Evolutionary conservation across 2,113 vertebrate genomes (phyloP), one percentile per base, ranked within the genome.

Genomic region (Thomomys bottae): DNA sequence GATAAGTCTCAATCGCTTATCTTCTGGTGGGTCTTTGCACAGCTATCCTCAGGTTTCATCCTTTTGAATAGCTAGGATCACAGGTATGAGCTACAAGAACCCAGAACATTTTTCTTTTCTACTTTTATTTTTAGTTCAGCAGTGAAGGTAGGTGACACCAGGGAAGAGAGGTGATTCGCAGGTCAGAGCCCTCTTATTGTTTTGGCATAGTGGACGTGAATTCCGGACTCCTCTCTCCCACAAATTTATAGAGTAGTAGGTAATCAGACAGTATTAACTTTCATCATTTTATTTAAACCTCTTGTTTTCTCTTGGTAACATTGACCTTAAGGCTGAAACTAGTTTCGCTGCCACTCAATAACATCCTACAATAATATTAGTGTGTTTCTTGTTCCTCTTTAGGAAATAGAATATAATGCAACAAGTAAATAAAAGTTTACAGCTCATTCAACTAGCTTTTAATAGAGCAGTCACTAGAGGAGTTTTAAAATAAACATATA

Each of bases 381-480:
- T 7, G 2, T 14, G 11, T 4, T 57, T 89, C 32, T 42, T 36
- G 11, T 42, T 81, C 8, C 64, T 83, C 20, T 73, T 42, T n/a
- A 70, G 71, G 76, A 72, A 89, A 24, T 5, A 4, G 36, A 81
- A 90, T 72, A 34, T 79, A 71, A 82, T 81, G 20, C 1, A 1
- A 45, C 32, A n/a, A 7, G 84, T 71, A 89, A 90, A 70, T 80
- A 76, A 94, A 89, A 86, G 15, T 88, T 84, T 30, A 63, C 18
- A 92, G 11, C 12, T 75, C 59, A 28, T 5, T 54, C 63, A 87
- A 28, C 23, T 81, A 67, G 42, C 76, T 90, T n/a, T 5, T 78
- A 75, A 28, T 21, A 40, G 40, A 84, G 26, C 45, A 75, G 8
- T 24, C 32, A 14, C 70, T 88, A 61, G 59, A 84, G 9, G 30